Conservation (phyloP, 2,888 invertebrate genomes). For the Alloscopus bannaensis region DNA sequence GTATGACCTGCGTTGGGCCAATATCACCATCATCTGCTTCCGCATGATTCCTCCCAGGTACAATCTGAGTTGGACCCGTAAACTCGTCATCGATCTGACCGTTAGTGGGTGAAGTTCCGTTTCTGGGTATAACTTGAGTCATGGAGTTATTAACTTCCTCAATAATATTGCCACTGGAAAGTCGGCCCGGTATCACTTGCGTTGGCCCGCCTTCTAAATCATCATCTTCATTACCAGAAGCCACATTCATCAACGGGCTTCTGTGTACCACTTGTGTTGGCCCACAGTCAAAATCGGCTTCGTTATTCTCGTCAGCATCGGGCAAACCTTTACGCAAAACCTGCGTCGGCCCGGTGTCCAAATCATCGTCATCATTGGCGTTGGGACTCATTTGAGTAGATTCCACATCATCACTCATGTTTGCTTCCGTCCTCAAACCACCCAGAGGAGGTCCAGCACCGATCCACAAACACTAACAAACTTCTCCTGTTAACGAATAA, state of each 20-base stretch:
- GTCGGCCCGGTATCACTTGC: constrained; percentile 21
- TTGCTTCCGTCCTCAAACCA: no score
- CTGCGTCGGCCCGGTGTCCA: constrained; percentile 38
- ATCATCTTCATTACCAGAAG: background rate
- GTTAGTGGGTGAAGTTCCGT: no score
- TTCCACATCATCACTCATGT: constrained; percentile 15
- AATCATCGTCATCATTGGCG: constrained; percentile 11
- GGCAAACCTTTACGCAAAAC: background rate
- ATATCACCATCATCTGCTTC: background rate
- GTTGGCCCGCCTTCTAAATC: constrained; percentile 27
- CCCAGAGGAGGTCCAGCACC: no score
- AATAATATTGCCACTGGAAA: background rate
- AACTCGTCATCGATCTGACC: no score
- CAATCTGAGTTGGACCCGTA: background rate
- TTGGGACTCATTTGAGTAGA: no score
- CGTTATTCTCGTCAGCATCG: background rate
- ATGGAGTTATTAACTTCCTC: constrained; percentile 26
- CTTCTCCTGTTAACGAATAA: no score
- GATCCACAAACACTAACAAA: no score
- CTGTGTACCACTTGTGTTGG: background rate
- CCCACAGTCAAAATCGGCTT: constrained; percentile 19
- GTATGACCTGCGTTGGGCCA: background rate
- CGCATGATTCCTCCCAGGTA: no score
- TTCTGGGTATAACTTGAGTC: no score
- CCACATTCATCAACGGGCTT: no score